Conservation (phyloP, 2,888 invertebrate species). For the Phasia obesa region DNA sequence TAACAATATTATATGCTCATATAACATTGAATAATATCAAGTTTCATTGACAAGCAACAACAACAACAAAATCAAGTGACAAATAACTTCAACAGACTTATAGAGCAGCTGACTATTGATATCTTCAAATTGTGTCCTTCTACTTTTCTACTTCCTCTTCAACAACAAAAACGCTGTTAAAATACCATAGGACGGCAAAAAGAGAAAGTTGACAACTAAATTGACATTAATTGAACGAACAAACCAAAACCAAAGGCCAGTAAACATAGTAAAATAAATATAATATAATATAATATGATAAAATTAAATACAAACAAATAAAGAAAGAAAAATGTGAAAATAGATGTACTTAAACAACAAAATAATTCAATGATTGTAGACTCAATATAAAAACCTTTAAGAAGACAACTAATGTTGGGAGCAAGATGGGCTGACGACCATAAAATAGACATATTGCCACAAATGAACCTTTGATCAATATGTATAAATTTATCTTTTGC, state of each 20-base stretch:
- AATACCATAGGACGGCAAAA: constrained; percentile 38
- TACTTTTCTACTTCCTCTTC: background rate
- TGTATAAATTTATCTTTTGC: constrained; percentile 69
- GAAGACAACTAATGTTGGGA: constrained; percentile 37
- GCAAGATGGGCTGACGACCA: constrained; percentile 59
- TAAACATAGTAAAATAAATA: constrained; percentile 61
- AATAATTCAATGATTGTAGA: constrained; percentile 50
- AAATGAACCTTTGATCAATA: constrained; percentile 73
- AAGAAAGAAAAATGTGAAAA: constrained; percentile 10
- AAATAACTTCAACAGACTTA: constrained; percentile 56
- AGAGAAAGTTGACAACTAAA: constrained; percentile 74
- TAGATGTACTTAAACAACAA: constrained; percentile 6
- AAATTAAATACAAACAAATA: constrained; percentile 57
- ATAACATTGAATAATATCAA: constrained; percentile 27
- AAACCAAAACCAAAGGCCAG: constrained; percentile 74
- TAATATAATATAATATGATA: constrained; percentile 72
- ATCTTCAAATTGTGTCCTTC: constrained; percentile 27
- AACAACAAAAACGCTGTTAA: constrained; percentile 34
- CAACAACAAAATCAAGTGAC: constrained; percentile 47
- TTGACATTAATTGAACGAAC: constrained; percentile 81
- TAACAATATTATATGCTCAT: constrained; percentile 16
- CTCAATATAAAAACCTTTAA: constrained; percentile 30
- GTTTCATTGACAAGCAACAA: constrained; percentile 19
- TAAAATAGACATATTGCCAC: constrained; percentile 72
- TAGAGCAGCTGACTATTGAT: constrained; percentile 74